phyloP scores from a whole-genome alignment of 2,113 vertebrate species.

The Rhadina sibilatrix region DNA sequence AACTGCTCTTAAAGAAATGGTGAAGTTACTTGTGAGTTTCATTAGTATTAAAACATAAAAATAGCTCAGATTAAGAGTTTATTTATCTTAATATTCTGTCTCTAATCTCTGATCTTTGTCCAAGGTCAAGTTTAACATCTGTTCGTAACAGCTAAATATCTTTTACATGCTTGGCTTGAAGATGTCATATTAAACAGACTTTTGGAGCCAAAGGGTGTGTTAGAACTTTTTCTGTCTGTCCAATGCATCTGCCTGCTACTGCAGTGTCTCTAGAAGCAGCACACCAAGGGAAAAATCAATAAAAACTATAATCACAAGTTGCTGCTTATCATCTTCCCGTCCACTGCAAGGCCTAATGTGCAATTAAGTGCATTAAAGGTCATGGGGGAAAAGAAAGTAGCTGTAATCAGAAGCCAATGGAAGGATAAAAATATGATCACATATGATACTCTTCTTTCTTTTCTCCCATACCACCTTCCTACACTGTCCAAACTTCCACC shows the following conservation, averaged over 20 bases:
- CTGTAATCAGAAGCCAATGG: background rate
- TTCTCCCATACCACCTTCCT: background rate
- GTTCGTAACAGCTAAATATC: background rate
- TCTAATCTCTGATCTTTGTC: background rate
- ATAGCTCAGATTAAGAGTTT: background rate
- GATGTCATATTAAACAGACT: background rate
- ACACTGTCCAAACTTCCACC: background rate
- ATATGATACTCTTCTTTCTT: background rate
- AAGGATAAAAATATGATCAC: background rate
- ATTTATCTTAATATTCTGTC: background rate
- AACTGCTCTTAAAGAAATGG: background rate
- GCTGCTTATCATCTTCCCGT: slow-evolving; percentile 25
- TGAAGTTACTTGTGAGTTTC: background rate
- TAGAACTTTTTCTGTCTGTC: background rate
- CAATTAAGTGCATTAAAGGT: slow-evolving; percentile 41
- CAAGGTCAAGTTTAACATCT: background rate
- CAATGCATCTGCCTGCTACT: background rate
- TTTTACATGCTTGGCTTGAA: background rate
- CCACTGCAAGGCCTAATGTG: slow-evolving; percentile 20
- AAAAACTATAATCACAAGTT: background rate
- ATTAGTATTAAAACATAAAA: background rate
- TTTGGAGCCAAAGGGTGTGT: background rate
- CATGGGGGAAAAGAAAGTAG: background rate
- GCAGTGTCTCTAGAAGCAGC: background rate
- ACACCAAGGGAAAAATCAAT: slow-evolving; percentile 33